Evolutionary conservation across 2,797 vertebrate species (phyloP), one percentile per base, ranked within the genome.

Genomic region (Sebastes iracundus): DNA sequence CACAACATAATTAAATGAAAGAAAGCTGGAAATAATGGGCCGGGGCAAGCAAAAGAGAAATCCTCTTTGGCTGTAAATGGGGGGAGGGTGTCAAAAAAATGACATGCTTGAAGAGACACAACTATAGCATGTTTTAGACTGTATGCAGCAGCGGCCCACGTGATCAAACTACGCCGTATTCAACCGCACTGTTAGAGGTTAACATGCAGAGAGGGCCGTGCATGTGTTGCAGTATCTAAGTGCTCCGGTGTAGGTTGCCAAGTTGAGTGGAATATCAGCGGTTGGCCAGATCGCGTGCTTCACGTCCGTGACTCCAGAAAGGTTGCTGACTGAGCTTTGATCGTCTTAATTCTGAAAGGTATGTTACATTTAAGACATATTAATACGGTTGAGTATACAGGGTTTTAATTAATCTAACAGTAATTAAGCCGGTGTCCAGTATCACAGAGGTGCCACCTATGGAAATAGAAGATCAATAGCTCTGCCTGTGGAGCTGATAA

Each of bases 1-100:
- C 89, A 86, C 89, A 94, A 86, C 79, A 88, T 88, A 88, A 91
- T 88, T 80, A 82, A 92, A 88, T 87, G 67, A 66, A 83, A 79
- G 73, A 78, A 88, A 87, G 64, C 79, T 88, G 84, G 77, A 89
- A 83, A 88, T 83, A 87, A 88, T 79, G 78, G 82, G 68, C 35
- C 82, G 64, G 23, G 16, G 80, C 61, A 38, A 72, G 61, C 52
- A 79, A 80, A 73, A 62, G 65, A 84, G 79, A 82, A 79, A 80
- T 81, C 78, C 66, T 85, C 58, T 63, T 69, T 46, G 79, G 77
- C 79, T 69, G 35, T 61, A 52, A 84, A 64, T 72, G 38, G 53
- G 49, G 20, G 49, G 18, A 55, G 33, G 23, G 49, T 33, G 72
- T 75, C 64, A 59, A 60, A 71, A 75, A 81, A 77, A 83, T 52